Percentiles rank a stretch among this genome's conserved stretches.
Conservation (phyloP, 2,888 invertebrate species). For the Sesia bembeciformis region DNA sequence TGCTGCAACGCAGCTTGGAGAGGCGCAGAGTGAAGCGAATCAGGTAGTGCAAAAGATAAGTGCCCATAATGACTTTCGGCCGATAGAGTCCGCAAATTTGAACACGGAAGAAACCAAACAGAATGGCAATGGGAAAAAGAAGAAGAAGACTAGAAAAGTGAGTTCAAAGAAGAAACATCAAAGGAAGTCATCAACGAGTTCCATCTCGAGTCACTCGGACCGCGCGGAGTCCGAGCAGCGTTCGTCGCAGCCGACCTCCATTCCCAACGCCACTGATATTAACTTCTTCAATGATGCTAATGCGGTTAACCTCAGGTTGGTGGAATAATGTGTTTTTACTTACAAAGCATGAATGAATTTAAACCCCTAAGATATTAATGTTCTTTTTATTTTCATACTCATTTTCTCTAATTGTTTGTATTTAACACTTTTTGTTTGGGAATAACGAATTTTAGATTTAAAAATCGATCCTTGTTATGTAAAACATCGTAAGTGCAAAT, state of each 20-base stretch:
- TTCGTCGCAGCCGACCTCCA: constrained; percentile 35
- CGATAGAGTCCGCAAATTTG: constrained; percentile 62
- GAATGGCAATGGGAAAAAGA: constrained; percentile 77
- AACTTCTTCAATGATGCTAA: constrained; percentile 94
- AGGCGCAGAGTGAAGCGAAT: constrained; percentile 56
- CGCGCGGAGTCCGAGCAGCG: constrained; percentile 63
- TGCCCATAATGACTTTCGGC: constrained; percentile 77
- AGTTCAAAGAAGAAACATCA: constrained; percentile 87
- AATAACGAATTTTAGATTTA: too few relatives aligned
- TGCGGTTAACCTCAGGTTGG: constrained; percentile 75
- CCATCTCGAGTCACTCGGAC: constrained; percentile 68
- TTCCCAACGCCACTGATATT: constrained; percentile 47
- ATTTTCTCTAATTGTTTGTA: too few relatives aligned
- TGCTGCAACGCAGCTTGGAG: constrained; percentile 68
- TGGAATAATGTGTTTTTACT: background rate
- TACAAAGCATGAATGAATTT: background rate
- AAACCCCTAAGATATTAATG: too few relatives aligned
- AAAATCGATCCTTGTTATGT: too few relatives aligned
- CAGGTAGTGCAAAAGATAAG: constrained; percentile 77
- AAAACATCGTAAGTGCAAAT: too few relatives aligned
- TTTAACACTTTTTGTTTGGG: too few relatives aligned
- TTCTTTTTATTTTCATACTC: too few relatives aligned
- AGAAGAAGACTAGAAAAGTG: constrained; percentile 85
- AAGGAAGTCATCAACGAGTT: constrained; percentile 79
- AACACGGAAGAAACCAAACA: constrained; percentile 64